Conservation (phyloP, 2,888 invertebrate genomes). For the Pammene fasciana region DNA sequence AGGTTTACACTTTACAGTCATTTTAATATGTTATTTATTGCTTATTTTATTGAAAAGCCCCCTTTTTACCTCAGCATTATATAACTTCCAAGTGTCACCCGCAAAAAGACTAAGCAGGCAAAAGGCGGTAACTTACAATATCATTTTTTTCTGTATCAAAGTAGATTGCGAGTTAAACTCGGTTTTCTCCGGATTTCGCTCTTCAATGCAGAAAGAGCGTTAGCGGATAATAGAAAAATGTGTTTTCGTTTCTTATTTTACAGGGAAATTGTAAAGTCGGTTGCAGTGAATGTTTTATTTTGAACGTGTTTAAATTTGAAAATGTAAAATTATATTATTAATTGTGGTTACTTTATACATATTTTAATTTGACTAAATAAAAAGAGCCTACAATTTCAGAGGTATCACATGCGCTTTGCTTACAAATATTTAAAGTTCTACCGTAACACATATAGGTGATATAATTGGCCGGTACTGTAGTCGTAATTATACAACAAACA, state of each 20-base stretch:
- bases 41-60: too few relatives aligned
- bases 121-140: constrained; percentile 49
- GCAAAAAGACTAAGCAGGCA: constrained; percentile 9
- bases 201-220: constrained; percentile 46
- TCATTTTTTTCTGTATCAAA: constrained; percentile 52
- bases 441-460: too few relatives aligned
- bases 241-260: background rate
- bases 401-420: too few relatives aligned
- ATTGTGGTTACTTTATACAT: too few relatives aligned
- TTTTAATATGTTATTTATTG: too few relatives aligned
- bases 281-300: background rate
- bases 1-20: too few relatives aligned
- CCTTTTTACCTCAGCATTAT: background rate
- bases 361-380: too few relatives aligned
- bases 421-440: too few relatives aligned
- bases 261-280: background rate
- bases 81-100: constrained; percentile 6
- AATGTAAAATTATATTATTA: too few relatives aligned
- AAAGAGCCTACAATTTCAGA: too few relatives aligned
- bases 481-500: background rate
- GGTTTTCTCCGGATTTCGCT: constrained; percentile 51
- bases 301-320: too few relatives aligned
- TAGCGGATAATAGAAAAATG: constrained; percentile 29
- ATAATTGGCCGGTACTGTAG: background rate
- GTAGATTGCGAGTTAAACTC: constrained; percentile 53